phyloP scores from a whole-genome alignment of 2,113 vertebrate genomes.

The Rhizomys pruinosus region DNA sequence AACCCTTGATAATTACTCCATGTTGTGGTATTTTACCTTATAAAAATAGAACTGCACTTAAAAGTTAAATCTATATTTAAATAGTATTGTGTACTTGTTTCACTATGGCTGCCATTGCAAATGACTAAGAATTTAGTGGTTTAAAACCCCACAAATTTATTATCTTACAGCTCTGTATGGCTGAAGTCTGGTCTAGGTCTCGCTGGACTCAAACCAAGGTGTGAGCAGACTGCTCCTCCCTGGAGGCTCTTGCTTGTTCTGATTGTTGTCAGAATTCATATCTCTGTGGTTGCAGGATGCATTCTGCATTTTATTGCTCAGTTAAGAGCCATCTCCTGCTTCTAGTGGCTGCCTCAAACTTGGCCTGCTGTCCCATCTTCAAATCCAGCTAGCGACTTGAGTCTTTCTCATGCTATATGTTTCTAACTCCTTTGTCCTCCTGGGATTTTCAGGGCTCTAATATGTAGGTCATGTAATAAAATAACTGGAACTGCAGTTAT shows the following conservation, averaged over 20 bases:
- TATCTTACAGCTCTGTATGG: neutral
- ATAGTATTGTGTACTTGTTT: neutral
- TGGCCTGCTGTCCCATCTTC: neutral
- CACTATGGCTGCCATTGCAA: neutral
- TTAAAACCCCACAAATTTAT: neutral
- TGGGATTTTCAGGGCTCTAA: neutral
- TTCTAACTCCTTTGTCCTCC: neutral
- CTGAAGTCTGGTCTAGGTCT: neutral
- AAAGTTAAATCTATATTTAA: neutral
- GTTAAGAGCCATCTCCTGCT: neutral
- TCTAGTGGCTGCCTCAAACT: neutral
- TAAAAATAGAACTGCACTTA: constrained; percentile 19
- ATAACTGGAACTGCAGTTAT: neutral
- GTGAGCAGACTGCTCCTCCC: neutral
- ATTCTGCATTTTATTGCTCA: neutral
- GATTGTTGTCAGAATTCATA: neutral
- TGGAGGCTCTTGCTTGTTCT: neutral
- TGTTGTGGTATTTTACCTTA: neutral
- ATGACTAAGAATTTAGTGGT: neutral
- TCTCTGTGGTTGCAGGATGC: neutral
- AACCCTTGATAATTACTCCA: neutral
- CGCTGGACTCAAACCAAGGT: too few relatives aligned
- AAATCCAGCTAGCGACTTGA: neutral
- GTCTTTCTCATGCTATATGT: neutral
- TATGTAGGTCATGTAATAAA: neutral